Evolutionary conservation across 1,140 invertebrate species (phyloP), one percentile per base, ranked within the genome.

Genomic region (Drosophila sp.): DNA sequence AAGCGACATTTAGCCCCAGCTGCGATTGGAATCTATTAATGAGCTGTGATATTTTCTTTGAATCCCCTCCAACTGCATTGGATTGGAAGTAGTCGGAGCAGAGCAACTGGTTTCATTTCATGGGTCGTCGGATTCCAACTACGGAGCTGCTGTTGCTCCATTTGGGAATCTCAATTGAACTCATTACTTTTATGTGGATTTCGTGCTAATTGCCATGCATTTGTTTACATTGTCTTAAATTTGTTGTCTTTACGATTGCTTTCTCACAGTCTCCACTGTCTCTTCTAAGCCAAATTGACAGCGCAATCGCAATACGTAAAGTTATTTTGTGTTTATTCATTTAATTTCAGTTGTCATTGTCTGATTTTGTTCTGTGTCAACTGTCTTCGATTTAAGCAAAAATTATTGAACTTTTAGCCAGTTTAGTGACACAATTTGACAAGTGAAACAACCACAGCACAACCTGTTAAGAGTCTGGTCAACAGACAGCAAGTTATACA

Each of bases 211-310:
- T 86, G 53, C 78, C 46, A 56, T 82, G 75, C 78, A 87, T 82
- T 86, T 87, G 78, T 81, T 86, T 82, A 82, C 81, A 86, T 81
- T 87, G 76, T 74, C 82, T 87, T 87, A 66, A 86, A 86, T 72
- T 72, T 76, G 66, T 21, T 45, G 65, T 67, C 62, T 82, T 86
- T 81, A 38, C n/a, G 36, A 38, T 13, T 36, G 38, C 75, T 78
- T 86, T 86, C 82, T 86, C 81, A 86, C 81, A 77, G 71, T 57
- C 62, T 38, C 54, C 54, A 36, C 45, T 43, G 45, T 51, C 36
- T 51, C 36, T 32, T 59, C 58, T 40, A 71, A 58, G 32, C 3
- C 53, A 13, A 69, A 62, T 62, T 61, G 40, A 56, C 54, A 38
- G 40, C 32, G 48, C 54, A 57, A 4, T 29, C 40, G 41, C 61